phyloP scores from a whole-genome alignment of 1,140 invertebrate genomes.

The Lerema accius region DNA sequence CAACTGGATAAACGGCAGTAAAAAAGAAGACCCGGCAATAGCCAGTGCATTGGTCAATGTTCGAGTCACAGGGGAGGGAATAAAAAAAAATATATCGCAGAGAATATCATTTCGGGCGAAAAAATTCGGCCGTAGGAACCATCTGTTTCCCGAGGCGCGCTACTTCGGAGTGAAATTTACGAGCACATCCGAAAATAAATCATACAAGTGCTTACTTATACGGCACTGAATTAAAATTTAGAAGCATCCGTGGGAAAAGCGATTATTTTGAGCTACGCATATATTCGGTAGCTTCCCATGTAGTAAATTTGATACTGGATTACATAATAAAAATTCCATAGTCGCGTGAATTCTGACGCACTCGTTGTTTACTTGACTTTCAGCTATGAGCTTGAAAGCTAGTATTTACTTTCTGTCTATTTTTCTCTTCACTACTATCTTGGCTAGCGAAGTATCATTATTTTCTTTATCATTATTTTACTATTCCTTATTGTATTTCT shows the following conservation, averaged over 20 bases:
- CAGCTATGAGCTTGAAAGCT: no score
- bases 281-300: not conserved
- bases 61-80: conserved; percentile 15
- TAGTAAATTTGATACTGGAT: no score
- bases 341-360: not conserved
- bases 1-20: not conserved
- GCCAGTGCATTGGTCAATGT: not conserved
- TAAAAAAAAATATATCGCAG: conserved; percentile 43
- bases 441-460: no score
- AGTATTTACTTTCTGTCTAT: no score
- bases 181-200: conserved; percentile 53
- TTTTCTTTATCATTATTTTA: no score
- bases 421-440: no score
- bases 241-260: conserved; percentile 2
- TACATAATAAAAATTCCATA: no score
- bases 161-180: conserved; percentile 45
- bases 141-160: conserved; percentile 46
- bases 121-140: conserved; percentile 45
- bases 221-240: conserved; percentile 28
- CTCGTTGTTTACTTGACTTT: no score
- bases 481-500: no score
- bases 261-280: not conserved
- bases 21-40: not conserved
- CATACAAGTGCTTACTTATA: conserved; percentile 42
- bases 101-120: conserved; percentile 47